Evolutionary conservation across 2,113 vertebrate species (phyloP).

Genomic region (Ictidomys tridecemlineatus): DNA sequence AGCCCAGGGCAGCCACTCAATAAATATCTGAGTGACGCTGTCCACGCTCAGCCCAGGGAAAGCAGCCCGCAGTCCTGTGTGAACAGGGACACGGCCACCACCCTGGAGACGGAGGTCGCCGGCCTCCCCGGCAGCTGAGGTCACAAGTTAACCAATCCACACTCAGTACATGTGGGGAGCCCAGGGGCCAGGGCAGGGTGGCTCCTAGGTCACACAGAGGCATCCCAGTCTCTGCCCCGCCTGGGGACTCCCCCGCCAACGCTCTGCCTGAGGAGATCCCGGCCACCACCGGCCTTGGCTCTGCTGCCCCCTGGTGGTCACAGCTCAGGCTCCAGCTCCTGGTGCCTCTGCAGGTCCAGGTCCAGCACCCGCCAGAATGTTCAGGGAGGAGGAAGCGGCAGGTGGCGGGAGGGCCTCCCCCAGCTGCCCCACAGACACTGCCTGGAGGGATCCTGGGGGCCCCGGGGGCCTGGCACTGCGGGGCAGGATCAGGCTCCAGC

Average conservation of each 20-base stretch:
- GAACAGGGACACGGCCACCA: too few relatives aligned
- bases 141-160: neutral
- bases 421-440: neutral
- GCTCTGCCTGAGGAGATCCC: too few relatives aligned
- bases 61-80: too few relatives aligned
- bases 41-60: accelerated
- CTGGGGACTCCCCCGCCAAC: neutral
- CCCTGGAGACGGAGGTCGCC: too few relatives aligned
- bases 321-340: neutral
- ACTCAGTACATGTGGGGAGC: neutral
- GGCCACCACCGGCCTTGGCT: constrained; percentile 32
- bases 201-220: neutral
- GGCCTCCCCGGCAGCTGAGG: neutral
- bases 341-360: too few relatives aligned
- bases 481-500: neutral
- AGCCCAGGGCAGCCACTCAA: neutral
- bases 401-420: neutral
- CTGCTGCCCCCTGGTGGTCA: constrained; percentile 72
- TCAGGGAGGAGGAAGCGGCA: neutral
- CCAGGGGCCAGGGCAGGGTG: neutral
- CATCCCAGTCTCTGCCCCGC: too few relatives aligned
- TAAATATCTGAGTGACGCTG: neutral
- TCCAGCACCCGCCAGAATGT: accelerated
- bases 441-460: neutral
- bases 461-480: neutral